Base-by-base conservation (phyloP, 2,888 invertebrate species). In the Mesopsocus fuscifrons region DNA sequence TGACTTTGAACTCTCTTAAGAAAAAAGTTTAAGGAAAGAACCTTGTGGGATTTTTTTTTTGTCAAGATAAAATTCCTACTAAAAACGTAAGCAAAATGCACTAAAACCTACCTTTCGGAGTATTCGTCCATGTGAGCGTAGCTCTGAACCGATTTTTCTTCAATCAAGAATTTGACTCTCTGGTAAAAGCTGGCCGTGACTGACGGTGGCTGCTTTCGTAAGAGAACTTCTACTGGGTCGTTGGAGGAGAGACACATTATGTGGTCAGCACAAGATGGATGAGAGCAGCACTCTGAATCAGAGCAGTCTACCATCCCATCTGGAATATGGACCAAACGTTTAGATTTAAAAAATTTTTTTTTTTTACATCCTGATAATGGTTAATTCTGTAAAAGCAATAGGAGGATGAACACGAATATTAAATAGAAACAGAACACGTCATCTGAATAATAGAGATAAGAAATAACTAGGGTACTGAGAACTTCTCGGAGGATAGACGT, bases 301-400 rank as follows among this genome's bases (percentile, higher is more conserved):
- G 91, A 87, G 67, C 98, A 98, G 71, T 98, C 98, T 53, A 79
- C 75, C 75, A 97, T 82, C 52, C 95, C 95, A 72, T 98, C 98
- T 97, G 68, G 6, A 57, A 54, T n/a, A n/a, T n/a, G n/a, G n/a
- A n/a, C n/a, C n/a, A n/a, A 44, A 42, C n/a, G 23, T 2, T n/a
- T n/a, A n/a, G n/a, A n/a, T n/a, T n/a, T n/a, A n/a, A n/a, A n/a
- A n/a, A n/a, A n/a, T n/a, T n/a, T n/a, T n/a, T n/a, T n/a, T n/a
- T n/a, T n/a, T n/a, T n/a, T n/a, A n/a, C n/a, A n/a, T n/a, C n/a
- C n/a, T n/a, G n/a, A n/a, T n/a, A n/a, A n/a, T n/a, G n/a, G n/a
- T n/a, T 8, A 34, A 42, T 31, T 34, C 18, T 43, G 16, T 34
- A 17, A 18, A 20, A 30, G 34, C 21, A 17, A 26, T 23, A 26